Percentiles rank a stretch among this genome's conserved stretches.
Evolutionary conservation across 2,113 vertebrate genomes (phyloP).

Genomic region (Catharus minimus): DNA sequence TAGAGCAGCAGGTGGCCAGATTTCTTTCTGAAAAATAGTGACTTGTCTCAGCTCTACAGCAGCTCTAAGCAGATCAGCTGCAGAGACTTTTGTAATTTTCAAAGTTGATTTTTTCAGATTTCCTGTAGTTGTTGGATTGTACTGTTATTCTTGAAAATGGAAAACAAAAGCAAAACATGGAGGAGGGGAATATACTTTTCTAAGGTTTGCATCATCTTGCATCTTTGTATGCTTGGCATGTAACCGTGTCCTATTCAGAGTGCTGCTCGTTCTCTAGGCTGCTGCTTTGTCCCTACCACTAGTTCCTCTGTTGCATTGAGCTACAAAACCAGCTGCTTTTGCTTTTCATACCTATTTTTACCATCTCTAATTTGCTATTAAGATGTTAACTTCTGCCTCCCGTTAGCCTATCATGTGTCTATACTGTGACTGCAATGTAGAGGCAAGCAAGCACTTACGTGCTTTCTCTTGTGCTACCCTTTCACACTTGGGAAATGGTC

Average conservation of each 20-base stretch:
- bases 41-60: not conserved
- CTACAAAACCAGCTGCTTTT: constrained; percentile 57
- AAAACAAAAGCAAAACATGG: not conserved
- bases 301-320: constrained; percentile 42
- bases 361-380: constrained; percentile 62
- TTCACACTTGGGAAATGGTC: constrained; percentile 46
- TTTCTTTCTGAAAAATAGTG: not conserved
- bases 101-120: not conserved
- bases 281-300: constrained; percentile 20
- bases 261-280: not conserved
- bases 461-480: constrained; percentile 40
- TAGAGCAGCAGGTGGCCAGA: not conserved
- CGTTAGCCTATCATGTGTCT: constrained; percentile 4
- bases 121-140: not conserved
- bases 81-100: not conserved
- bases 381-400: constrained; percentile 60
- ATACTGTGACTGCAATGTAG: not conserved
- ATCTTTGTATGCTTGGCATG: constrained; percentile 55
- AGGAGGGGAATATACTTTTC: not conserved
- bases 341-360: constrained; percentile 67
- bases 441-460: not conserved
- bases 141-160: not conserved
- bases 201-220: constrained; percentile 25
- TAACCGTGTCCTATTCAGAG: not conserved
- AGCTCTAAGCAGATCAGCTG: not conserved